Percentiles rank a stretch among this genome's conserved stretches.
These are phyloP conservation scores for Diglossa brunneiventris DNA, from an alignment of 2,113 vertebrate genomes.

Conservation along the genomic window DNA sequence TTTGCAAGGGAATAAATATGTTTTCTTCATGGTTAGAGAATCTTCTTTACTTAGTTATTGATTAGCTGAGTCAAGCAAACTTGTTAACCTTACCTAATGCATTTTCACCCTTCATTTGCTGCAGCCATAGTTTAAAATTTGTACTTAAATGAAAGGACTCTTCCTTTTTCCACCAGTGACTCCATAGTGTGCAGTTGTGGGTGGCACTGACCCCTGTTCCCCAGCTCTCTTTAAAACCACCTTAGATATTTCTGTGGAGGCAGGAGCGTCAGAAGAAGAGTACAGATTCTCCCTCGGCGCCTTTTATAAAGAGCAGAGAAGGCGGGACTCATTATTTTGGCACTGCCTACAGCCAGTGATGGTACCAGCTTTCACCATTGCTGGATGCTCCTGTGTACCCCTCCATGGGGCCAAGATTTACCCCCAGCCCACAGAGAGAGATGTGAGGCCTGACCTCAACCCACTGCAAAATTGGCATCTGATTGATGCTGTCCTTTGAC, in stretches of 20 bases:
- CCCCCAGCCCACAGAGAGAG: neutral
- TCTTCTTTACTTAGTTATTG: slow-evolving; percentile 48
- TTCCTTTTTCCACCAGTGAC: neutral
- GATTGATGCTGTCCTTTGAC: neutral
- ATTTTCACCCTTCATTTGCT: slow-evolving; percentile 40
- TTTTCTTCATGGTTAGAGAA: slow-evolving; percentile 28
- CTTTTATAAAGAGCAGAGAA: neutral
- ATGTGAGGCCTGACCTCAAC: neutral
- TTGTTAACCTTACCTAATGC: slow-evolving; percentile 46
- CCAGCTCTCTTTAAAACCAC: neutral
- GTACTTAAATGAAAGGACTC: neutral
- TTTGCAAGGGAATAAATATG: slow-evolving; percentile 21
- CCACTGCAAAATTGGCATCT: neutral
- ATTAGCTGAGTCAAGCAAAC: slow-evolving; percentile 49
- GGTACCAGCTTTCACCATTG: neutral
- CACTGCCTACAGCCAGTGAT: neutral
- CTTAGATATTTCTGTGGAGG: neutral
- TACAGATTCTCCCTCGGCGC: neutral
- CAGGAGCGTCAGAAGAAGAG: neutral
- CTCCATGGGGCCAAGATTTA: neutral
- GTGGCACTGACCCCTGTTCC: neutral
- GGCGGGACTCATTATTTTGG: neutral
- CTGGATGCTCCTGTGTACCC: neutral
- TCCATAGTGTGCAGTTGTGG: neutral
- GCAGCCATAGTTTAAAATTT: slow-evolving; percentile 3